These are phyloP conservation scores for Meghimatium bilineatum DNA, from an alignment of 2,888 invertebrate genomes.

Conservation along the genomic window DNA sequence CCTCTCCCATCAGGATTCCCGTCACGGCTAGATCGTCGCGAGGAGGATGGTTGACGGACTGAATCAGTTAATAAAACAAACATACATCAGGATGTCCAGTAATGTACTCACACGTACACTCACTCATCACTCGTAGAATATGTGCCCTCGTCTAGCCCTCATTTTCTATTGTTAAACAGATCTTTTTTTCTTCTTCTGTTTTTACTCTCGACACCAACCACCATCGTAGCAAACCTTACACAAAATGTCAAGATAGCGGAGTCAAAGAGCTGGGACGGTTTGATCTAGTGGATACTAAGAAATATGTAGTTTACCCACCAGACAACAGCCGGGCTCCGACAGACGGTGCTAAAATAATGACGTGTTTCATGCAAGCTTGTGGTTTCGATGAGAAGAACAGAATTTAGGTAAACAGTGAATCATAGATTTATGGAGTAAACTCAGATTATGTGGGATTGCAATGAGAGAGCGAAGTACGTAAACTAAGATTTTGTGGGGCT, in stretches of 20 bases:
- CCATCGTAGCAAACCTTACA: neutral
- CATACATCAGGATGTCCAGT: neutral
- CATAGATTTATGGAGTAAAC: too few species aligned
- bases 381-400: neutral
- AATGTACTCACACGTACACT: too few species aligned
- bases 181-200: neutral
- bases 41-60: neutral
- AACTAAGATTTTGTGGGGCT: too few species aligned
- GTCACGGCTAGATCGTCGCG: neutral
- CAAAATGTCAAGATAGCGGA: neutral
- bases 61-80: neutral
- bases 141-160: neutral
- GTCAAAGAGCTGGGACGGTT: neutral
- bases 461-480: too few species aligned
- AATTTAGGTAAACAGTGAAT: too few species aligned
- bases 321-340: neutral
- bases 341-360: neutral
- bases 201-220: neutral
- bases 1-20: neutral
- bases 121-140: too few species aligned
- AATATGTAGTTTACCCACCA: neutral
- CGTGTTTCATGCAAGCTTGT: neutral
- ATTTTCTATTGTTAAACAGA: constrained; percentile 7
- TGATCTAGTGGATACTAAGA: neutral
- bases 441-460: too few species aligned